Conservation (phyloP, 2,113 vertebrate genomes). For the Brienomyrus brachyistius region DNA sequence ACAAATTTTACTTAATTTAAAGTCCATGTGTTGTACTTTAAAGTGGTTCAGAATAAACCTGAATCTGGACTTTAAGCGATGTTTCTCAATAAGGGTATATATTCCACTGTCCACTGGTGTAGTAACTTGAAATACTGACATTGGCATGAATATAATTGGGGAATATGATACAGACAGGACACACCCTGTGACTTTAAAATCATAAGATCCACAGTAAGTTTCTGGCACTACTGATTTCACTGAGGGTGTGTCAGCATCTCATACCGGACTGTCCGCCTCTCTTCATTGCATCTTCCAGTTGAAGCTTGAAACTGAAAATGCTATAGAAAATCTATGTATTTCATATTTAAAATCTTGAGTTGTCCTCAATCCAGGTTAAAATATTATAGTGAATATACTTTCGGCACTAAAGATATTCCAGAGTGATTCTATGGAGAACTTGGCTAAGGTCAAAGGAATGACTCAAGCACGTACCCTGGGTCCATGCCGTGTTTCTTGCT, state of each 20-base stretch:
- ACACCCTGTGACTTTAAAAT: background rate
- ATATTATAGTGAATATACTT: background rate
- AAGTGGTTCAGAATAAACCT: background rate
- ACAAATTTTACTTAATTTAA: background rate
- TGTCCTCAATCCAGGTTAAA: background rate
- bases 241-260: background rate
- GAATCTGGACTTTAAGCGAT: background rate
- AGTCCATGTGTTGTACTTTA: background rate
- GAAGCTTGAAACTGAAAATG: background rate
- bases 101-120: background rate
- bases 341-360: background rate
- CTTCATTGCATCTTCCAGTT: background rate
- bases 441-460: background rate
- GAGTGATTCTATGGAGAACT: background rate
- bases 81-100: background rate
- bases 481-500: background rate
- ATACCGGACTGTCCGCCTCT: background rate
- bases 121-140: background rate
- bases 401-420: background rate
- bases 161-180: background rate
- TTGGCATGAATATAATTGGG: background rate
- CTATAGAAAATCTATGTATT: background rate
- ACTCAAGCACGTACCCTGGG: conserved; percentile 19
- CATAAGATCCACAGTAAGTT: background rate
- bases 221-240: background rate